Base-by-base conservation (phyloP, 2,888 invertebrate species). In the Globia sparganii region DNA sequence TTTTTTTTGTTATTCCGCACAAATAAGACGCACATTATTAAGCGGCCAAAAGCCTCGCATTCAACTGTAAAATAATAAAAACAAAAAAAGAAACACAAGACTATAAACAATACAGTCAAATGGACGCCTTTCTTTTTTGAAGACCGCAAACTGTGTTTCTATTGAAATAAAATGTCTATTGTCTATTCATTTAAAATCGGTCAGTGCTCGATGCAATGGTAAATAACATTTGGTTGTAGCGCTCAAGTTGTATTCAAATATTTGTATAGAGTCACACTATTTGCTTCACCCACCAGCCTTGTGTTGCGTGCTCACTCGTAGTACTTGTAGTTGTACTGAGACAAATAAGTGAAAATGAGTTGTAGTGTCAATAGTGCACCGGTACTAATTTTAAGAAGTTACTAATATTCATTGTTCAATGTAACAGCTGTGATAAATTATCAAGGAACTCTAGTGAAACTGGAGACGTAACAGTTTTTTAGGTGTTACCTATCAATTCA, bases 231-330 rank as follows among this genome's bases (percentile, higher is more conserved):
- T 70, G 66, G 59, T 65, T 34, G 59, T 72, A 64, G 34, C 65
- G 68, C 65, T 74, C 59, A 46, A 85, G 86, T 80, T 66, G 72
- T 73, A 40, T 15, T 59, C 77, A 71, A 85, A 85, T 82, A 34
- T 82, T 82, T 82, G 65, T 58, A 34, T 31, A 59, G 58, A 31
- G 13, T 40, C 46, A 49, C 70, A 67, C 43, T 79, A 70, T 84
- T 79, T 84, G 74, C 49, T 4, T 25, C 46, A 49, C 31, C 15
- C 46, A 15, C 46, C 25, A 34, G 25, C 28, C 46, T 62, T 58
- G 72, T 72, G 49, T 62, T 58, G 56, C 25, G 37, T 31, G 28
- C 25, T 28, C 65, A 58, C 28, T 77, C 46, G 37, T 58, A n/a
- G 6, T 43, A 18, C 34, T 31, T 69, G 56, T 78, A 81, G 53